phyloP scores from a whole-genome alignment of 2,888 invertebrate genomes.

The Prosapia bicincta region DNA sequence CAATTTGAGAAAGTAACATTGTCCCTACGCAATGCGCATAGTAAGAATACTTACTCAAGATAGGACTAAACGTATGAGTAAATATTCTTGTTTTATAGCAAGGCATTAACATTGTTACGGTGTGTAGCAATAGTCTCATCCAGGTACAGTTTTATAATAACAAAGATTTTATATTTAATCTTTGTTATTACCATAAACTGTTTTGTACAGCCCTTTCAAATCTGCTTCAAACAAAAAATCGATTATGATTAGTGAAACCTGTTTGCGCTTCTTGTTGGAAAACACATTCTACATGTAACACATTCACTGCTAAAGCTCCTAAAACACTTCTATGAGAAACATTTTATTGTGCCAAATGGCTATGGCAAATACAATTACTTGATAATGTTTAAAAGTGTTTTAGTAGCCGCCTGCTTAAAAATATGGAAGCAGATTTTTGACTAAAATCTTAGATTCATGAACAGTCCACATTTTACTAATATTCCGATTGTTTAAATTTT shows the following conservation, averaged over 20 bases:
- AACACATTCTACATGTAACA: not conserved
- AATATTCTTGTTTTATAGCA: not conserved
- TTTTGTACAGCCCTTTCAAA: constrained; percentile 6
- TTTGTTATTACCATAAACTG: not conserved
- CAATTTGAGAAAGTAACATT: not conserved
- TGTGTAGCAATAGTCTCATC: not conserved
- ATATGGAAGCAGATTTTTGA: not conserved
- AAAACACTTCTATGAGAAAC: not conserved
- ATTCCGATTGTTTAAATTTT: no score
- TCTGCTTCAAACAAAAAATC: constrained; percentile 22
- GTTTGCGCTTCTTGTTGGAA: not conserved
- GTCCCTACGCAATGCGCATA: not conserved
- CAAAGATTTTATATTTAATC: not conserved
- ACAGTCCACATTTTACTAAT: no score
- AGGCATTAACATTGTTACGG: not conserved
- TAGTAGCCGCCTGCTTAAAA: not conserved
- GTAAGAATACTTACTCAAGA: not conserved
- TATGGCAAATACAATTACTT: not conserved
- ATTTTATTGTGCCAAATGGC: no score
- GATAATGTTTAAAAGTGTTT: not conserved
- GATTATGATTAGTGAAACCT: constrained; percentile 12
- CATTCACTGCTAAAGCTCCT: not conserved
- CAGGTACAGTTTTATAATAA: not conserved
- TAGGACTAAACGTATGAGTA: not conserved
- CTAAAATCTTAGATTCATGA: no score